These are phyloP conservation scores for Pomacea maculata DNA, from an alignment of 1,140 invertebrate genomes.

Conservation along the genomic window DNA sequence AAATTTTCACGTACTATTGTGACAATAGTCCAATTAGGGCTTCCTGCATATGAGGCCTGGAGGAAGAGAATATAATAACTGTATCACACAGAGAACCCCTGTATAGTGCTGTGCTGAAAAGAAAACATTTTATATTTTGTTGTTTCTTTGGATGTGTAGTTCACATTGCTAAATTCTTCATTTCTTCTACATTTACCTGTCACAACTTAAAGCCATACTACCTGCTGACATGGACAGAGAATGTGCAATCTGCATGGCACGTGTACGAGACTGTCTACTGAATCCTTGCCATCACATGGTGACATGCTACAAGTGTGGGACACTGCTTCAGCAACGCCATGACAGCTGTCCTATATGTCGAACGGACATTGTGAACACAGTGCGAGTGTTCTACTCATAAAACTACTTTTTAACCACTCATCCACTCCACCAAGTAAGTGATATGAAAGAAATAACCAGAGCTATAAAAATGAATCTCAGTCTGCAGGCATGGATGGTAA, in stretches of 20 bases:
- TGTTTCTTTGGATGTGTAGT: too few species aligned
- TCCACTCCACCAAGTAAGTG: background rate
- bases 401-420: background rate
- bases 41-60: too few species aligned
- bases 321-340: slow-evolving; percentile 62
- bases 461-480: too few species aligned
- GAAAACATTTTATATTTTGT: too few species aligned
- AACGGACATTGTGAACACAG: slow-evolving; percentile 62
- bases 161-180: too few species aligned
- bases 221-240: slow-evolving; percentile 60
- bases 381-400: slow-evolving; percentile 60
- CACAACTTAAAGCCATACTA: slow-evolving; percentile 7
- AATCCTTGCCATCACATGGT: slow-evolving; percentile 69
- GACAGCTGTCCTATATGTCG: slow-evolving; percentile 69
- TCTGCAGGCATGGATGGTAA: too few species aligned
- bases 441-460: background rate
- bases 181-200: background rate
- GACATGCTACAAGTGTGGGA: slow-evolving; percentile 66
- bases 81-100: too few species aligned
- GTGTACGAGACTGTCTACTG: slow-evolving; percentile 65
- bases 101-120: too few species aligned
- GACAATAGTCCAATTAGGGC: too few species aligned
- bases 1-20: too few species aligned
- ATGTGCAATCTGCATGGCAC: slow-evolving; percentile 70
- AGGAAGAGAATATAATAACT: too few species aligned